Evolutionary conservation across 1,140 invertebrate genomes (phyloP).

Genomic region (Lucilia sericata): DNA sequence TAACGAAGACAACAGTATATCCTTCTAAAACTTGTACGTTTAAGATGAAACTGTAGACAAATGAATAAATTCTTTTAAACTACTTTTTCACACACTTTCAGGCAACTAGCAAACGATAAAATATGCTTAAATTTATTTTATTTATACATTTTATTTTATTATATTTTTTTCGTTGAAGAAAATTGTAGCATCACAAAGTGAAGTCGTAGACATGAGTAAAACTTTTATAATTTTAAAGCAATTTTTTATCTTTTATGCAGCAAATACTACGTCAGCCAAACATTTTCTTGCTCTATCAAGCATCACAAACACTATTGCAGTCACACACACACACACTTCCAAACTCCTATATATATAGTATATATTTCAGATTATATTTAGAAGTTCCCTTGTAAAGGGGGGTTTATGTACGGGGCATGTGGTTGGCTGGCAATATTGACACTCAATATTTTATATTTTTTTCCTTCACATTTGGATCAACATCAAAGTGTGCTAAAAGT

Average conservation of each 20-base stretch:
- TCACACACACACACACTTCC: too few relatives aligned
- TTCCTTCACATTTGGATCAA: background rate
- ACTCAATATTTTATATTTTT: conserved; percentile 5
- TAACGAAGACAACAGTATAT: too few relatives aligned
- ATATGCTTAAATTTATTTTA: too few relatives aligned
- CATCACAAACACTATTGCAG: background rate
- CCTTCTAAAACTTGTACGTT: too few relatives aligned
- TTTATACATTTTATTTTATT: background rate
- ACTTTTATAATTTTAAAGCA: background rate
- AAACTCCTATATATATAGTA: too few relatives aligned
- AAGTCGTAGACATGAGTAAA: too few relatives aligned
- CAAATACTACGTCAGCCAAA: background rate
- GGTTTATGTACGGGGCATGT: background rate
- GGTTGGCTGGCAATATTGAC: background rate
- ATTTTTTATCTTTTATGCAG: conserved; percentile 24
- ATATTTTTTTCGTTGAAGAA: background rate
- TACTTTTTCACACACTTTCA: background rate
- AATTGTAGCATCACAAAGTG: background rate
- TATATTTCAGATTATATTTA: background rate
- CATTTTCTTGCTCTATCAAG: background rate
- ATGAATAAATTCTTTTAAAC: background rate
- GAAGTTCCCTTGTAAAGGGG: background rate
- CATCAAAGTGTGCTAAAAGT: background rate
- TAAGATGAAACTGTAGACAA: too few relatives aligned
- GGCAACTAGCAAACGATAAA: conserved; percentile 15